Conservation (phyloP, 1,140 invertebrate genomes). For the Forficula auricularia region DNA sequence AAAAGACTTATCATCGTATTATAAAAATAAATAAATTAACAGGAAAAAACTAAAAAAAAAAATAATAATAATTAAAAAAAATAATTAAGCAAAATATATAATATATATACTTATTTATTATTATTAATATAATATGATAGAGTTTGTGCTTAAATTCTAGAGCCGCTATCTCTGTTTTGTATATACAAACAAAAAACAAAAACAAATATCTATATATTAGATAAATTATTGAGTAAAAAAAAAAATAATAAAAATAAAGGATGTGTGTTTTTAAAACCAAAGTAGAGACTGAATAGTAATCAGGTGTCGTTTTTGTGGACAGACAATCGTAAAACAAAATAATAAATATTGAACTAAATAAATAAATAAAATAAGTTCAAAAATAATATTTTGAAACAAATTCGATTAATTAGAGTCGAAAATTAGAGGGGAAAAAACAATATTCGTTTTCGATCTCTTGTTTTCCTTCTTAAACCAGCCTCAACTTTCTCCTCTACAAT, state of each 20-base stretch:
- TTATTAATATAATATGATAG: no score
- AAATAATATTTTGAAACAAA: neutral
- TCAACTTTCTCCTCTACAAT: neutral
- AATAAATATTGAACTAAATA: neutral
- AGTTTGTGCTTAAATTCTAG: no score
- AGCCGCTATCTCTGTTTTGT: no score
- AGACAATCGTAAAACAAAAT: neutral
- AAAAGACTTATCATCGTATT: slow-evolving; percentile 12
- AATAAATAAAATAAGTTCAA: neutral
- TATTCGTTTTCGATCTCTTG: neutral
- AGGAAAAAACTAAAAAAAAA: slow-evolving; percentile 1
- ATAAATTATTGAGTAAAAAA: neutral
- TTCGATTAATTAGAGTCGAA: neutral
- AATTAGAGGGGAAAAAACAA: neutral
- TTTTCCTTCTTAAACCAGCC: neutral
- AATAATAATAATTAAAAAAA: slow-evolving; percentile 15
- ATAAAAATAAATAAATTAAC: slow-evolving; percentile 11
- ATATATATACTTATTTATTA: no score
- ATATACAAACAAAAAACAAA: no score
- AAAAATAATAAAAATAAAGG: neutral
- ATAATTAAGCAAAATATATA: slow-evolving; percentile 18
- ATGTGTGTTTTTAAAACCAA: neutral
- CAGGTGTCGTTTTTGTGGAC: neutral
- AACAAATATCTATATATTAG: neutral
- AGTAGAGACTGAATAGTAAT: neutral